Conservation (phyloP, 2,797 vertebrate genomes). For the Selene dorsalis region DNA sequence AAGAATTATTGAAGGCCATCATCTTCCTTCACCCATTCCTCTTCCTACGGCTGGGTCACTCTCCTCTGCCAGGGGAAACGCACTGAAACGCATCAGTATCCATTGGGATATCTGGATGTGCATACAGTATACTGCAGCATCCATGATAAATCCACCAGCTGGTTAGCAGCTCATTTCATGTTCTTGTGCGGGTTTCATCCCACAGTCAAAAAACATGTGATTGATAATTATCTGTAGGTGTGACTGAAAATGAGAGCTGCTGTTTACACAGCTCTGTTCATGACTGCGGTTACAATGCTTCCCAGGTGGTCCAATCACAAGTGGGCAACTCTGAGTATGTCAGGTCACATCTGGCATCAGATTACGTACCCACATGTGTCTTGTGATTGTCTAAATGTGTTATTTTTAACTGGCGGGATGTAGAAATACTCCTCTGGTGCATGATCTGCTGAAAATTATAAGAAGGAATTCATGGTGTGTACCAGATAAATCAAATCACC, state of each 20-base stretch:
- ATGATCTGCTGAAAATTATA: too few species aligned
- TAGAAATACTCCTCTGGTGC: too few species aligned
- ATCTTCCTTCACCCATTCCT: neutral
- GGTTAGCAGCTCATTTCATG: neutral
- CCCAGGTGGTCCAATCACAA: too few species aligned
- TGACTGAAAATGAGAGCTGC: neutral
- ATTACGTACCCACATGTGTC: too few species aligned
- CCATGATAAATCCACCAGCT: neutral
- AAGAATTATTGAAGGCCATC: neutral
- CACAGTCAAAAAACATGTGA: neutral
- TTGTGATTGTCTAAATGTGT: too few species aligned
- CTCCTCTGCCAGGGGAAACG: neutral
- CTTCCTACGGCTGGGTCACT: neutral
- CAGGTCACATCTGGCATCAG: too few species aligned
- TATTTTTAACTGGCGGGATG: too few species aligned
- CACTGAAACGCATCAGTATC: neutral
- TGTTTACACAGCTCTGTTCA: too few species aligned
- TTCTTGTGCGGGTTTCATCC: slow-evolving; percentile 9
- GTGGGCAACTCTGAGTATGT: too few species aligned
- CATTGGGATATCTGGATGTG: neutral
- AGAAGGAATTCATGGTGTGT: too few species aligned
- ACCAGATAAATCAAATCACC: too few species aligned
- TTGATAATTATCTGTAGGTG: neutral
- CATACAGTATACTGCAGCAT: neutral
- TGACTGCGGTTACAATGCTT: too few species aligned